Evolutionary conservation across 2,888 invertebrate species (phyloP), one percentile per base, ranked within the genome.

Genomic region (Dryococelus australis): DNA sequence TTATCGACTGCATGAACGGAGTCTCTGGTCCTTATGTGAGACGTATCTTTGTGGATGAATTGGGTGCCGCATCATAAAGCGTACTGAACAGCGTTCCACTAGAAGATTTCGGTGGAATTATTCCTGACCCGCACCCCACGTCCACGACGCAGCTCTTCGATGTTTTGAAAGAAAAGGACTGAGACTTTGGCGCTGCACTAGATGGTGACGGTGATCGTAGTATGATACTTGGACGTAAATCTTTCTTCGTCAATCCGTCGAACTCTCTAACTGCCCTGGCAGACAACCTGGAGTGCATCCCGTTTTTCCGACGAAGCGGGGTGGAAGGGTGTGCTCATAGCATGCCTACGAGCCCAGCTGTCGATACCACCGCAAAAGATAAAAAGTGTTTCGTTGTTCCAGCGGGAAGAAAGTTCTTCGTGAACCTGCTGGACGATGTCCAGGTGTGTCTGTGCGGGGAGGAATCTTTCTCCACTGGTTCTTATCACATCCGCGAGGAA

Each of bases 351-450:
- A 97, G 97, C 43, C 97, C 97, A 4, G 99, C 99, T 12, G 96
- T 99, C 0, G 99, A 99, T 91, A 93, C 98, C 0, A 93, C 93
- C 43, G 95, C 95, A 85, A 93, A 94, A 78, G 96, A 95, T 0
- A 95, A 96, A 91, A 96, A 97, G 92, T 95, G 98, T 90, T 99
- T 97, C 91, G 98, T 99, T 93, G 98, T 98, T 5, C 98, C 98
- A 13, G 99, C 98, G 0, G 98, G 99, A 13, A 99, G 99, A 99
- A 99, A 99, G 92, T 99, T 98, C 93, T 99, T 99, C 93, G 99
- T 99, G 85, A 99, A 99, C 93, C 94, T 99, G 85, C 99, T 99
- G 99, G 99, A 99, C 93, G 98, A 97, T 13, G 97, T 97, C 13
- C 94, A 96, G 78, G 93, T 99, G 28, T 99, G 98, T 0, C 94